These are phyloP conservation scores for Bubalus kerabau DNA, from an alignment of 2,113 vertebrate species.

Conservation along the genomic window DNA sequence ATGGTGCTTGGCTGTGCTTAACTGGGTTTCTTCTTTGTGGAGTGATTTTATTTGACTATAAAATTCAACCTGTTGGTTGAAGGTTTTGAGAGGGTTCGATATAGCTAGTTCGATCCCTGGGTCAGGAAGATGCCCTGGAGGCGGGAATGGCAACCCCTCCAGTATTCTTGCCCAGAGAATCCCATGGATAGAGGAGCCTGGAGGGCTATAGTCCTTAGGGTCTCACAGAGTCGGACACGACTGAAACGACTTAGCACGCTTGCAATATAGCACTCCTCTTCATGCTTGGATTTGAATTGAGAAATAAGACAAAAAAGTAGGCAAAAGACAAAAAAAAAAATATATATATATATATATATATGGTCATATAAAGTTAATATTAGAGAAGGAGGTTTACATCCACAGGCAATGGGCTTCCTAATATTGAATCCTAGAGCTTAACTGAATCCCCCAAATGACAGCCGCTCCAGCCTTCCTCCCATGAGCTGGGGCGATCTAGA, in stretches of 20 bases:
- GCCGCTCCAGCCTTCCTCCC: not conserved
- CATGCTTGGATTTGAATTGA: not conserved
- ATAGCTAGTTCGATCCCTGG: not conserved
- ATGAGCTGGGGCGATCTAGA: not conserved
- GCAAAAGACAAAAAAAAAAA: not conserved
- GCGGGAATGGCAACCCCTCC: not conserved
- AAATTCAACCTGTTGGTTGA: constrained; percentile 11
- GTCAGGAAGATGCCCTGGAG: not conserved
- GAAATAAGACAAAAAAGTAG: not conserved
- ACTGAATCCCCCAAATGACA: not conserved
- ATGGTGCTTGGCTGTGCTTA: not conserved
- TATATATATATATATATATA: too few species aligned
- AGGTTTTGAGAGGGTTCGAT: not conserved
- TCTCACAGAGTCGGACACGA: not conserved
- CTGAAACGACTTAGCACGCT: not conserved
- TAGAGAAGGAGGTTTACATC: not conserved
- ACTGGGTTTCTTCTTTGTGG: not conserved
- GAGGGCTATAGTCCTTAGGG: not conserved
- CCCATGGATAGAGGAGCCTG: not conserved
- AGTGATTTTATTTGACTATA: not conserved
- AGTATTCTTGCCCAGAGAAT: not conserved
- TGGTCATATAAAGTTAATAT: not conserved
- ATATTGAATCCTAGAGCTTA: not conserved
- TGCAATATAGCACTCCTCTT: not conserved
- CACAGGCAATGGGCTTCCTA: not conserved